Base-by-base conservation (phyloP, 35 echinoderm and acorn worm species). In the Amphiura filiformis region DNA sequence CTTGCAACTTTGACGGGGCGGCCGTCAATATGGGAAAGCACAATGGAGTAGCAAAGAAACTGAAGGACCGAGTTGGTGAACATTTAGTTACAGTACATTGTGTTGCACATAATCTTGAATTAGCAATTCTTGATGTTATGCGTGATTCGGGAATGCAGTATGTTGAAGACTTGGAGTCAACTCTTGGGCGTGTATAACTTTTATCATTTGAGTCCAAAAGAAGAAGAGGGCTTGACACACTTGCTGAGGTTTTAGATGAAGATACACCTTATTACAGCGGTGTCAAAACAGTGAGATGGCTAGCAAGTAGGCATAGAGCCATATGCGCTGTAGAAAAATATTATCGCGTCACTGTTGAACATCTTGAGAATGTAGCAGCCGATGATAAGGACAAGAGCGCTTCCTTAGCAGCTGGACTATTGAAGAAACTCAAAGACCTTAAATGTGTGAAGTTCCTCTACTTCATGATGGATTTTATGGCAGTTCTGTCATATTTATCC, bases 11-110 rank as follows among this genome's bases (percentile, higher is more conserved):
- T 34, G 86, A 80, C 65, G 86, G 86, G 20, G 86, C 86, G 4
- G 75, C 86, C 11, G 86, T 80, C 15, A 88, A 88, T 39, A 38
- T 78, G 76, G 76, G 76, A 39, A 88, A 88, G 77, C 23, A 88
- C 86, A 79, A 78, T 80, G 86, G 86, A 5, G 86, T 88, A 7
- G 86, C 86, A 41, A 88, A 23, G 80, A 88, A 88, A 57, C 76
- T 88, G 3, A 88, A 78, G 80, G 57, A 80, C 35, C 47, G 32
- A n/a, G 13, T 88, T 80, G 37, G 77, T 33, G 28, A 80, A 41
- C 86, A 76, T 57, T 34, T 80, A 33, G 41, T 88, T 78, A 23
- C 75, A 31, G 33, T 88, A 37, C 87, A 89, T 37, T 82, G 86
- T 87, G 86, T 87, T 44, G 76, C 86, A 39, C 86, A 87, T 79